Base-by-base conservation (phyloP, 2,888 invertebrate genomes). In the Lepas anatifera region DNA sequence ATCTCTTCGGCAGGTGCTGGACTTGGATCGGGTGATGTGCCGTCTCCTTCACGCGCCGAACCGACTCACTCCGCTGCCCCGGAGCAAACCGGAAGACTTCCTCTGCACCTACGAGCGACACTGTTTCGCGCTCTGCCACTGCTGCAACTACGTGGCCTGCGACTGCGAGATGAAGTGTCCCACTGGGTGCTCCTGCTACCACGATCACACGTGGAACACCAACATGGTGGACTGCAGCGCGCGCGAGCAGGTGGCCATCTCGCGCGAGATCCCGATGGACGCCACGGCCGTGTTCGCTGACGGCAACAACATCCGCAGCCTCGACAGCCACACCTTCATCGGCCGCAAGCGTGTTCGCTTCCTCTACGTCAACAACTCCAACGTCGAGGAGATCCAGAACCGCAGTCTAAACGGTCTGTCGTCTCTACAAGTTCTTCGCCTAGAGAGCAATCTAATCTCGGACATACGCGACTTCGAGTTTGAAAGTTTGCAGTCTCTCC, bases 131-230 rank as follows among this genome's bases (percentile, higher is more conserved):
- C 84, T 93, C 73, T 96, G 96, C 78, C 92, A 93, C 79, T 96
- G 96, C 83, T 96, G 96, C 82, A 94, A 95, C 80, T 96, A 93
- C 81, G 95, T 94, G 80, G 93, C 93, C 69, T 96, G 96, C 83
- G 96, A 96, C 82, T 96, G 96, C 83, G 92, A 95, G 83, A 95
- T 95, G 91, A 93, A 90, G 75, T 96, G 96, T 80, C 96, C 96
- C 67, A 86, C 85, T 66, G 92, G 93, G 80, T 96, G 96, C 83
- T 90, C 90, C 72, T 96, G 96, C 79, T 95, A 93, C 83, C 93
- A 94, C 79, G 95, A 96, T 82, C 90, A 92, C 78, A 88, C 90
- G 70, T 95, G 95, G 93, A 88, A 90, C 29, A 90, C 92, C 3
- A 95, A 95, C 79, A 90, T 95, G 75, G 94, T 95, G 75, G 92